Evolutionary conservation across 2,888 invertebrate species (phyloP).

Genomic region (Orthosia gothica): DNA sequence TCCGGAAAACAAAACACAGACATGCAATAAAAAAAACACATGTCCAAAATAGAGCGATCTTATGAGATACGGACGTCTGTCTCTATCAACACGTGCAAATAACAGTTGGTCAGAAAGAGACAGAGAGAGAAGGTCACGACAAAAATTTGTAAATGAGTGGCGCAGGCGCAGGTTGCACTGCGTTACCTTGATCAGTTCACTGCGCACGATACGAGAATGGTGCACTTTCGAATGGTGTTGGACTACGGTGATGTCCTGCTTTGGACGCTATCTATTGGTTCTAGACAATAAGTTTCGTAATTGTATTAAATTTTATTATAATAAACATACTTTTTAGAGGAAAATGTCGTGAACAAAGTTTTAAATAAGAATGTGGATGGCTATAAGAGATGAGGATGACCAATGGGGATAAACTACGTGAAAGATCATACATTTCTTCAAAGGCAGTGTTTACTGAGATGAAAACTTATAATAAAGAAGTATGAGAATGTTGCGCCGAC

Average conservation of each 20-base stretch:
- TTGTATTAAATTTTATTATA: no score
- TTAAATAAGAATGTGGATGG: no score
- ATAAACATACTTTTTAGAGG: no score
- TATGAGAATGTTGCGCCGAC: no score
- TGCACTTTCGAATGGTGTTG: slow-evolving; percentile 65
- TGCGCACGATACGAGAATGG: slow-evolving; percentile 55
- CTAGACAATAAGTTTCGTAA: not conserved
- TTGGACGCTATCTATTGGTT: slow-evolving; percentile 20
- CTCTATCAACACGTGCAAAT: slow-evolving; percentile 18
- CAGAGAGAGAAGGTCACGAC: slow-evolving; percentile 43
- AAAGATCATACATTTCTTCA: no score
- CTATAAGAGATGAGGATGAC: no score
- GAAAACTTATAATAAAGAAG: no score
- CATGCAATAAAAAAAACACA: slow-evolving; percentile 10
- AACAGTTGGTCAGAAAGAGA: slow-evolving; percentile 28
- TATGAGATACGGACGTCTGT: slow-evolving; percentile 11
- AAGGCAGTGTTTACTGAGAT: no score
- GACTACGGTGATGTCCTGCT: slow-evolving; percentile 6
- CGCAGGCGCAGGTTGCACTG: slow-evolving; percentile 70
- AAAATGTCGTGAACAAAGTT: no score
- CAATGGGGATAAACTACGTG: no score
- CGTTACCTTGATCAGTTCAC: slow-evolving; percentile 66
- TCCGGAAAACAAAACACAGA: slow-evolving; percentile 19
- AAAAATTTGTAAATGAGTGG: slow-evolving; percentile 47
- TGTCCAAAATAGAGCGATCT: slow-evolving; percentile 22